Evolutionary conservation across 2,113 vertebrate genomes (phyloP), one percentile per base, ranked within the genome.

Genomic region (Lepidothrix coronata): DNA sequence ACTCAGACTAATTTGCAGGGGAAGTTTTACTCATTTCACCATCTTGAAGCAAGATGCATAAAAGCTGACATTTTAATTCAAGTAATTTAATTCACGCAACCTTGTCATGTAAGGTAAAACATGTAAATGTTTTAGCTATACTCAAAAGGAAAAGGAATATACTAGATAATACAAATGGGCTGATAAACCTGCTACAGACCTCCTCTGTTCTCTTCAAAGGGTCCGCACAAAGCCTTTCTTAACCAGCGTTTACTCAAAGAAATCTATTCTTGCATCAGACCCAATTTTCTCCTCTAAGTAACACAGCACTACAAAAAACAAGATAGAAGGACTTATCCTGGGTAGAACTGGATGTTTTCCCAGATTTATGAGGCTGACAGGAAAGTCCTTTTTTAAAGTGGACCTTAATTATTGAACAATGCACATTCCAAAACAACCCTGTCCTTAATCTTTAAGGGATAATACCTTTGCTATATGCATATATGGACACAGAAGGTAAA

Each of bases 391-490:
- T 87, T 67, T 88, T 84, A 9, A 88, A 94, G 75, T 77, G 57
- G 70, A 48, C 68, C n/a, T 92, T 90, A 80, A 91, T 94, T 96
- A 93, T 17, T 84, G 48, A 96, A 73, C 52, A 92, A 41, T 28
- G 48, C 31, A 68, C 48, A 55, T 88, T 91, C 75, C 79, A 88
- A 78, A 88, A 81, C 68, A 86, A 23, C 20, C 24, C 21, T 86
- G 65, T 20, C 39, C 71, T 86, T 89, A 48, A 71, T 46, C 48
- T 80, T 88, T 90, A 84, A 86, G 59, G 68, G 28, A 54, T 23
- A 52, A 41, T 43, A n/a, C 80, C 72, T 94, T 77, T 85, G 61
- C 72, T 33, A 9, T 39, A 58, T 19, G 24, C 35, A 71, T 55
- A 24, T 28, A 46, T 19, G 51, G 41, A 63, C 31, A 67, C 28